Base-by-base conservation (phyloP, 2,797 vertebrate genomes). In the Phoeniculus purpureus region DNA sequence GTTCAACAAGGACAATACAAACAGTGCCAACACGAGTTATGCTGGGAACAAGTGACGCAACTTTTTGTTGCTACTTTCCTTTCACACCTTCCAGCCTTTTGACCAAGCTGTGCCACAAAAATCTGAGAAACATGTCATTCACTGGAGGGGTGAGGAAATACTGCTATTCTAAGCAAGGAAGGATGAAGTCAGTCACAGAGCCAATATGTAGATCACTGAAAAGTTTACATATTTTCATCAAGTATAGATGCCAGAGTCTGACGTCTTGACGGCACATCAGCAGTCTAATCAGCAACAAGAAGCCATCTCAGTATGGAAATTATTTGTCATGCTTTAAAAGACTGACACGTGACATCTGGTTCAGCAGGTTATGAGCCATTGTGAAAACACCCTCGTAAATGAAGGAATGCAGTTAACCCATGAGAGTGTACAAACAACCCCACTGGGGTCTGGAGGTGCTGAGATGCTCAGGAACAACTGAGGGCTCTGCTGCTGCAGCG, bases 61-160 rank as follows among this genome's bases (percentile, higher is more conserved):
- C 52, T 82, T 83, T 55, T 54, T 90, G 78, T 91, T 70, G 88
- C 65, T 51, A 21, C 90, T 92, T 90, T 66, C 55, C 73, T 66
- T 90, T 95, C 90, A 58, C 93, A 92, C 81, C 62, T 91, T 85
- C 84, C 55, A 91, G 77, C 50, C 88, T 96, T 91, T 93, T 94
- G 86, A 94, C 88, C 84, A 72, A 92, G 78, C 62, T 89, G 45
- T 2, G 3, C 52, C 65, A 82, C 55, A 60, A 31, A 67, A 84
- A 89, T 40, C 81, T 80, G 87, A 85, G 72, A 95, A 95, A 90
- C 27, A 25, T 92, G 81, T 83, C 85, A n/a, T 76, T 86, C 71
- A 26, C 73, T 56, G 52, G 85, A 92, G 62, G 59, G 76, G 86
- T 94, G 93, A 93, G 91, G 93, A 92, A 85, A 80, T 85, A 62